phyloP scores from a whole-genome alignment of 2,113 vertebrate species.

The Collichthys lucidus region DNA sequence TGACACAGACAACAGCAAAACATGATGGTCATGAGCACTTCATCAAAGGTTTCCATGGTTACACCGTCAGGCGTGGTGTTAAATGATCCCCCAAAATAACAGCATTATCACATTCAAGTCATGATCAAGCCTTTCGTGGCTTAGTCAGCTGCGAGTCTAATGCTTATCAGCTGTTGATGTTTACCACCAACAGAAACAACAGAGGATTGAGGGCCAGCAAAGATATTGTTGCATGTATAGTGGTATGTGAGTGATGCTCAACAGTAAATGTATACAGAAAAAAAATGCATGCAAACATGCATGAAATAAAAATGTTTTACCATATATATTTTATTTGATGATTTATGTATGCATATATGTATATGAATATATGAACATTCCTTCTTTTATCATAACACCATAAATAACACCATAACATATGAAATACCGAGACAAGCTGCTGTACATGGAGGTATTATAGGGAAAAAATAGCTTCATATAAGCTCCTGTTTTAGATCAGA shows the following conservation, averaged over 20 bases:
- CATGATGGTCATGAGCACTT: not conserved
- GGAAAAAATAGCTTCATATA: not conserved
- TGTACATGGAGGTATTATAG: not conserved
- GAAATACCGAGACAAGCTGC: not conserved
- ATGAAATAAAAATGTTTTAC: not conserved
- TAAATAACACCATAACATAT: too few relatives aligned
- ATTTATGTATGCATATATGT: not conserved
- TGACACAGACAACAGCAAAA: not conserved
- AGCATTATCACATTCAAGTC: conserved; percentile 11
- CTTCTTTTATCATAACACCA: too few relatives aligned
- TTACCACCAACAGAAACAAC: not conserved
- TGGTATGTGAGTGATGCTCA: not conserved
- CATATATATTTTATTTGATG: not conserved
- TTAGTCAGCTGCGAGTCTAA: not conserved
- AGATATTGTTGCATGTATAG: not conserved
- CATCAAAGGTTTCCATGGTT: conserved; percentile 42
- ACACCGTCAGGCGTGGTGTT: conserved; percentile 33
- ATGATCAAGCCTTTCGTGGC: not conserved
- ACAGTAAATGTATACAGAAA: not conserved
- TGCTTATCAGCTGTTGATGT: conserved; percentile 15
- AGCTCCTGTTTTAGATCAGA: not conserved
- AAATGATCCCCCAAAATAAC: not conserved
- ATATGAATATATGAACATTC: not conserved
- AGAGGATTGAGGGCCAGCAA: not conserved
- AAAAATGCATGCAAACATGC: not conserved